Base-by-base conservation (phyloP, 2,797 vertebrate species). In the Sebastes nivosus region DNA sequence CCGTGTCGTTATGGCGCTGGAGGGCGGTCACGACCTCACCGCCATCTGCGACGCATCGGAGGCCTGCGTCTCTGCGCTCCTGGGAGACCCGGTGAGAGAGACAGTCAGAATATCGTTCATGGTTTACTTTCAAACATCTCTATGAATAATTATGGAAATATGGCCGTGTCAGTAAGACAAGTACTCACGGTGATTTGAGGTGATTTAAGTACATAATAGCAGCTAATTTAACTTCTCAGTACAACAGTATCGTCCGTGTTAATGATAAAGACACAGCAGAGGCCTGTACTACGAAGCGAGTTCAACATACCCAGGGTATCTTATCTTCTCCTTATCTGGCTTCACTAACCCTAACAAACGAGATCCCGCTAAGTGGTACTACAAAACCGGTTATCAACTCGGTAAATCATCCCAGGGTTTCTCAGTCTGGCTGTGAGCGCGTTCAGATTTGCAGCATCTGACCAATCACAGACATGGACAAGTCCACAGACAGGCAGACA, bases 41-140 rank as follows among this genome's bases (percentile, higher is more conserved):
- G 93, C 93, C 92, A 99, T 99, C 94, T 99, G 98, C 38, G 98
- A 99, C 36, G 98, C 98, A 57, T 98, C 98, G 0, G 98, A 99
- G 92, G 95, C 97, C 70, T 99, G 98, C 0, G 97, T 99, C 38
- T 96, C 96, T 0, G 96, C 97, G 1, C 95, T 99, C 86, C 96
- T 99, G 1, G 97, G 97, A 46, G 96, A 98, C 63, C 96, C 97
- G 97, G 97, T 98, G 73, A 90, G 91, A 86, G 22, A 57, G 2
- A 25, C 36, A 59, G 20, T 32, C 54, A 12, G 63, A 52, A 42
- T 18, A 20, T 3, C 13, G 34, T 11, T 29, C 10, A 14, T 64
- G 14, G 59, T 54, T 67, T 72, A 5, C 55, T 61, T 32, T 60
- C 20, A 66, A 67, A 63, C 20, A 6, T 66, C 52, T 13, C 10